Evolutionary conservation across 2,113 vertebrate genomes (phyloP), one percentile per base, ranked within the genome.

Genomic region (Archocentrus centrarchus): DNA sequence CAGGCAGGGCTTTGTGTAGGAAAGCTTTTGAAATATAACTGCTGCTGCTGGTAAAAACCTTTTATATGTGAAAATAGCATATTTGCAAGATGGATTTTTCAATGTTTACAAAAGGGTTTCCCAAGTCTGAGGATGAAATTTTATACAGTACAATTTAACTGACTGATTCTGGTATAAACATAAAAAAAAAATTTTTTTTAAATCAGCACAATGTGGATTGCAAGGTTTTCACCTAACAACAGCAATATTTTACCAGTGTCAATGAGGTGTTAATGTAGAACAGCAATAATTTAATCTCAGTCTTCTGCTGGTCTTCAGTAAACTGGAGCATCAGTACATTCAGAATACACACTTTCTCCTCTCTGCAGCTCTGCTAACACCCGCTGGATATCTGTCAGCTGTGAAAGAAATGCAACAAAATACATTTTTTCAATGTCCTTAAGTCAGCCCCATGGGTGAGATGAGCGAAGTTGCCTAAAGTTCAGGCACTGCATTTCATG

Each of bases 401-500:
- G 61, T 60, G 60, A 76, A 80, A 77, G 39, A 90, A 61, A 84
- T 44, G 58, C 55, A 47, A 57, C 24, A 32, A 75, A 81, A 80
- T n/a, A 2, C 66, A 73, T 7, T 64, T 59, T 59, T 11, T 55
- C 47, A 79, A 0, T 83, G 83, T 80, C 60, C 7, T 64, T 44
- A 37, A 76, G 55, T 55, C 30, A 35, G 27, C 32, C 3, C 47
- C 32, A 22, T 64, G 58, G 62, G 81, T 24, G 64, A 86, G 58
- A 73, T 60, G 14, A 90, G 70, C 53, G 62, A 61, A 82, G 79
- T 73, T 79, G 79, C 79, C 79, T 50, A 24, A 78, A 83, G 80
- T 83, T 92, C 86, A 83, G 73, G 88, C 91, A 87, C 86, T 92
- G 87, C 86, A 76, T 93, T 91, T 85, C 41, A 77, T 59, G 11